phyloP scores from a whole-genome alignment of 2,113 vertebrate species.

The Dipodomys ordii region DNA sequence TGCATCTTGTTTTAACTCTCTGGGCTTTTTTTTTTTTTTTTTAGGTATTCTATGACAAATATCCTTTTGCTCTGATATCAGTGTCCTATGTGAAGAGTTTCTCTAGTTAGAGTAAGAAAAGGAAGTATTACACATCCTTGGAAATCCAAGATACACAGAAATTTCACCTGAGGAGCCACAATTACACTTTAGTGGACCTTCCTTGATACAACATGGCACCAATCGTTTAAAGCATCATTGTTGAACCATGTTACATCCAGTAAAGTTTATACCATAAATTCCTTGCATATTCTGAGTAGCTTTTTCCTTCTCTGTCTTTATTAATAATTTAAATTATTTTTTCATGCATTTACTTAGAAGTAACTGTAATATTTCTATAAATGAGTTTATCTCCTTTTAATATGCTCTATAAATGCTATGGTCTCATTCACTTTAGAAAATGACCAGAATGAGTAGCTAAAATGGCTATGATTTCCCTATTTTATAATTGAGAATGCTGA shows the following conservation, averaged over 20 bases:
- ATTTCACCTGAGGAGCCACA: too few species aligned
- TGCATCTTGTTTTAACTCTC: background rate
- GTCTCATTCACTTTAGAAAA: slow-evolving; percentile 7
- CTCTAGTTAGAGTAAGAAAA: background rate
- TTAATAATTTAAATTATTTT: slow-evolving; percentile 28
- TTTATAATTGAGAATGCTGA: background rate
- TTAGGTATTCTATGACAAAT: background rate
- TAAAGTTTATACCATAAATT: background rate
- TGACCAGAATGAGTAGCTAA: background rate
- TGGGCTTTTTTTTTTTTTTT: background rate
- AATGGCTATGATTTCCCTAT: background rate
- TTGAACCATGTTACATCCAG: too few species aligned
- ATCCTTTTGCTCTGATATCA: background rate
- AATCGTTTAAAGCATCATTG: too few species aligned
- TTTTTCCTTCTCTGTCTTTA: background rate
- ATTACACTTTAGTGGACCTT: too few species aligned
- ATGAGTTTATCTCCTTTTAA: background rate
- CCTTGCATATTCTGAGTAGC: background rate
- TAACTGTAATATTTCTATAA: background rate
- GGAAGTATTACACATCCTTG: background rate
- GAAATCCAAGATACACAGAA: background rate
- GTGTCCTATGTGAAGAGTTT: background rate
- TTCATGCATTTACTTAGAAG: slow-evolving; percentile 25
- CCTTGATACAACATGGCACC: too few species aligned
- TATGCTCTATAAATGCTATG: background rate